A percentile compares a stretch with the other conserved stretches of the same genome.
Conservation (phyloP, 2,797 vertebrate species). For the Sebastolobus altivelis region DNA sequence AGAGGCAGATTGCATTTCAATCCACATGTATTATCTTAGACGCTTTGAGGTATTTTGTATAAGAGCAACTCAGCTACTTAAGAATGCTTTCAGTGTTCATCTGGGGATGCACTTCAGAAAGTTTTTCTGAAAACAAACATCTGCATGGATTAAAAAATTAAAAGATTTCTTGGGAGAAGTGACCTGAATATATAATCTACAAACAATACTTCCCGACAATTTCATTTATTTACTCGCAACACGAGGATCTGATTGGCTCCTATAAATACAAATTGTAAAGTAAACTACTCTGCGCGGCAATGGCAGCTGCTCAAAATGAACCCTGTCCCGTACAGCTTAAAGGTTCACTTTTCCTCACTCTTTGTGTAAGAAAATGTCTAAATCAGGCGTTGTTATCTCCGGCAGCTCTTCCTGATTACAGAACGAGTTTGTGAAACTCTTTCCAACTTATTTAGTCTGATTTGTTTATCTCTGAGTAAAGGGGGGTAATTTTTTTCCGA, state of each 20-base stretch:
- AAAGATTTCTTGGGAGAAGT: slow-evolving; percentile 84
- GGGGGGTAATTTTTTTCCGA: slow-evolving; percentile 67
- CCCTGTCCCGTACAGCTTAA: slow-evolving; percentile 83
- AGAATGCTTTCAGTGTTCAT: slow-evolving; percentile 88
- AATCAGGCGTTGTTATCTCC: slow-evolving; percentile 87
- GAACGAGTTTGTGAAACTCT: slow-evolving; percentile 83
- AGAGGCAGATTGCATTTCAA: slow-evolving; percentile 88
- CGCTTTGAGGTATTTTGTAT: slow-evolving; percentile 88
- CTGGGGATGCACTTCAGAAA: slow-evolving; percentile 85
- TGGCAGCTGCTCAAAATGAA: slow-evolving; percentile 74
- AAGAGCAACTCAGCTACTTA: slow-evolving; percentile 87
- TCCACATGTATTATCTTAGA: slow-evolving; percentile 89
- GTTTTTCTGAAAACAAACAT: slow-evolving; percentile 87
- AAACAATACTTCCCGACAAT: slow-evolving; percentile 84
- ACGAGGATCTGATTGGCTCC: slow-evolving; percentile 81
- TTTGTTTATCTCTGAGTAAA: slow-evolving; percentile 84
- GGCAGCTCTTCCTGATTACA: slow-evolving; percentile 83
- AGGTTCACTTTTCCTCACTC: slow-evolving; percentile 79
- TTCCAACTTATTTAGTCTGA: slow-evolving; percentile 84
- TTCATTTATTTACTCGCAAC: slow-evolving; percentile 82
- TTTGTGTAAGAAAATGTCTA: slow-evolving; percentile 82
- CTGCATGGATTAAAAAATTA: slow-evolving; percentile 87
- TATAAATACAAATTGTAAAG: slow-evolving; percentile 85
- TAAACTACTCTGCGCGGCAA: slow-evolving; percentile 82
- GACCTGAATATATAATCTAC: slow-evolving; percentile 89